Conservation (phyloP, 2,888 invertebrate genomes). For the Mythimna lalbum region DNA sequence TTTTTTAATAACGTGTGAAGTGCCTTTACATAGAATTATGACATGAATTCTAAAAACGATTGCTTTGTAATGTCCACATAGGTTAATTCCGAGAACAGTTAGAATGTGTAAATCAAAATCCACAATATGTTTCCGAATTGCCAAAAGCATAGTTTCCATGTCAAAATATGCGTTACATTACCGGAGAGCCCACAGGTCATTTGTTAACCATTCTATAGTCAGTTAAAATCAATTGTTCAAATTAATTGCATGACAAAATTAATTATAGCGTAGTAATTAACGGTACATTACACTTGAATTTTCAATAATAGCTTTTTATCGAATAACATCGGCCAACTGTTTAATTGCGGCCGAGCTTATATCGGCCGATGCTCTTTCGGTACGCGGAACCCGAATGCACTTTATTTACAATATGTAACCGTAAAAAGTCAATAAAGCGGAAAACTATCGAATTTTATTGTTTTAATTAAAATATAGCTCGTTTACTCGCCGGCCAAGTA, state of each 20-base stretch:
- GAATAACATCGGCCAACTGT: constrained; percentile 55
- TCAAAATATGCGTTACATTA: constrained; percentile 12
- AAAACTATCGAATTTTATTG: constrained; percentile 85
- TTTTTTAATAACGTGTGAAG: neutral
- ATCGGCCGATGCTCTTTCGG: constrained; percentile 67
- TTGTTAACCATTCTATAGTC: constrained; percentile 51
- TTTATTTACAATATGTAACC: constrained; percentile 81
- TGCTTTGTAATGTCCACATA: neutral
- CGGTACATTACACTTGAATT: constrained; percentile 67
- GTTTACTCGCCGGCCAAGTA: constrained; percentile 49
- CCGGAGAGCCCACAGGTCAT: constrained; percentile 31
- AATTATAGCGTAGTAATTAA: constrained; percentile 64
- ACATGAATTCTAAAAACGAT: neutral
- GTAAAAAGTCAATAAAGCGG: constrained; percentile 86
- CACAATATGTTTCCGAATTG: constrained; percentile 12
- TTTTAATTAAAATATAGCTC: constrained; percentile 83
- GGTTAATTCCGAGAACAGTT: neutral
- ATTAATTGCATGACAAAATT: constrained; percentile 62
- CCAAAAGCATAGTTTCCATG: constrained; percentile 4
- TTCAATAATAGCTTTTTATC: constrained; percentile 69
- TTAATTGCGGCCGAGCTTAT: constrained; percentile 67
- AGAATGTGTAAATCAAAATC: neutral
- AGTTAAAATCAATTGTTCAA: constrained; percentile 63
- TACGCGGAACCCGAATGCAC: constrained; percentile 76
- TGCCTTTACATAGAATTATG: neutral